Evolutionary conservation across 1,140 invertebrate genomes (phyloP).

Genomic region (Diorhabda elongata): DNA sequence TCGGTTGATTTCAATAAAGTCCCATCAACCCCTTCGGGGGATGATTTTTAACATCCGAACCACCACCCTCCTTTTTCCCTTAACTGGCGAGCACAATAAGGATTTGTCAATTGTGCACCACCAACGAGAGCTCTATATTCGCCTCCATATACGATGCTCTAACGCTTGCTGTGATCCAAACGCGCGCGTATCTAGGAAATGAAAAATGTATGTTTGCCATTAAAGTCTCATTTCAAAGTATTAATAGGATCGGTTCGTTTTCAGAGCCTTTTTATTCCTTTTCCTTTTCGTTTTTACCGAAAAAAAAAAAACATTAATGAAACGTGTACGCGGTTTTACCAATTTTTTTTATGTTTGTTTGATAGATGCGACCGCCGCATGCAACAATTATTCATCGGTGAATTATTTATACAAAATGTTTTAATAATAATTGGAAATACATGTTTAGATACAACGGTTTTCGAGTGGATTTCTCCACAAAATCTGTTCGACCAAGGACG

Average conservation of each 20-base stretch:
- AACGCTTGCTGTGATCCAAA: slow-evolving; percentile 14
- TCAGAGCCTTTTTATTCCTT: slow-evolving; percentile 14
- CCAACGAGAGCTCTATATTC: slow-evolving; percentile 31
- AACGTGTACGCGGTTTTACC: too few relatives aligned
- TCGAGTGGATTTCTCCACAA: too few relatives aligned
- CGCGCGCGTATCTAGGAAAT: slow-evolving; percentile 36
- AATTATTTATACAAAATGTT: too few relatives aligned
- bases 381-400: too few relatives aligned
- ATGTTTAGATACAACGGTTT: too few relatives aligned
- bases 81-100: slow-evolving; percentile 37
- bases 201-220: slow-evolving; percentile 40
- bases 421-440: too few relatives aligned
- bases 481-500: too few relatives aligned
- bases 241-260: slow-evolving; percentile 32
- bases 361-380: too few relatives aligned
- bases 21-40: slow-evolving; percentile 36
- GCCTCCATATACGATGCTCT: slow-evolving; percentile 23
- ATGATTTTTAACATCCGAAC: slow-evolving; percentile 36
- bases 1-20: slow-evolving; percentile 39
- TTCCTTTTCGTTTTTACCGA: too few relatives aligned
- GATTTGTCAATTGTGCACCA: slow-evolving; percentile 43
- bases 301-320: too few relatives aligned
- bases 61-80: slow-evolving; percentile 16
- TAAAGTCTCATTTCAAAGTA: slow-evolving; percentile 39
- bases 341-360: too few relatives aligned